Conservation (phyloP, 2,113 vertebrate species). For the Pelecanoides urinatrix region DNA sequence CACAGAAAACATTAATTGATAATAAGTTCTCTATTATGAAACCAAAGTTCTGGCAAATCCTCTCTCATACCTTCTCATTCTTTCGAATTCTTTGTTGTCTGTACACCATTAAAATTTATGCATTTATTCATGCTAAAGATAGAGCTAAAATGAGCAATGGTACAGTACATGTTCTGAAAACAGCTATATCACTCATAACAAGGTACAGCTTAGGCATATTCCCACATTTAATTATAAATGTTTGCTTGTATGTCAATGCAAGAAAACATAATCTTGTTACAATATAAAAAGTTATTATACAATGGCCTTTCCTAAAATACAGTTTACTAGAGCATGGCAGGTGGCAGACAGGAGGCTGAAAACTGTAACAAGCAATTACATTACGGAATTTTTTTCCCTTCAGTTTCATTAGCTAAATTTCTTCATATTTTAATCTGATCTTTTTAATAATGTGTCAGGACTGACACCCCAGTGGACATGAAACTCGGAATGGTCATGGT, state of each 20-base stretch:
- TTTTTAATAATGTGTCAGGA: constrained; percentile 69
- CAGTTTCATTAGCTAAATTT: constrained; percentile 72
- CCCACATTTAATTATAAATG: constrained; percentile 52
- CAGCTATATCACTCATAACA: constrained; percentile 42
- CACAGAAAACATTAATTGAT: background rate
- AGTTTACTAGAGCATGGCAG: constrained; percentile 72
- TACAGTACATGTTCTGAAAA: constrained; percentile 46
- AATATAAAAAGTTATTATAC: constrained; percentile 56
- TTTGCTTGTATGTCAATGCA: constrained; percentile 55
- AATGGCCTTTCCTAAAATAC: constrained; percentile 68
- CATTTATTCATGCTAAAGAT: background rate
- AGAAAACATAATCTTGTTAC: constrained; percentile 64
- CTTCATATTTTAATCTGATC: constrained; percentile 67
- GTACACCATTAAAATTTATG: background rate
- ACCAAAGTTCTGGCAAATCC: background rate
- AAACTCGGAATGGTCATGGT: constrained; percentile 62
- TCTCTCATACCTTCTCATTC: background rate
- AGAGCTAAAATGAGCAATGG: constrained; percentile 25
- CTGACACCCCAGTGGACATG: constrained; percentile 53
- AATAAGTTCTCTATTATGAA: background rate
- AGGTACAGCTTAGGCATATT: constrained; percentile 18
- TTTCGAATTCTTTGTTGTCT: background rate
- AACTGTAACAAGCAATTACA: constrained; percentile 73
- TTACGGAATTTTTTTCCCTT: constrained; percentile 42
- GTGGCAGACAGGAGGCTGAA: constrained; percentile 59